Base-by-base conservation (phyloP, 2,113 vertebrate species). In the Rhinolophus ferrumequinum region DNA sequence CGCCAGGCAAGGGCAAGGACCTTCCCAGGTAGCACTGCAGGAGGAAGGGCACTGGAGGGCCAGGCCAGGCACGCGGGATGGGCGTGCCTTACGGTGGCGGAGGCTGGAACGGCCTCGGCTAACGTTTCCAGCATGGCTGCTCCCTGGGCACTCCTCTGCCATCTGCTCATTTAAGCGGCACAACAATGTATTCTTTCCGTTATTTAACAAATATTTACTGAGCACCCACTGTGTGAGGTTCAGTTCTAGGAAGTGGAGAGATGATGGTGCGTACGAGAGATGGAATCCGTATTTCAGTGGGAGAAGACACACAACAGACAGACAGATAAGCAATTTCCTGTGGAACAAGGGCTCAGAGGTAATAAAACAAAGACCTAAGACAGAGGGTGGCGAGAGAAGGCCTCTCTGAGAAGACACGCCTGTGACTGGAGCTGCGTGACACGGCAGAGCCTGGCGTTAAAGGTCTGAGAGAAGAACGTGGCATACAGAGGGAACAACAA, bases 1-100 rank as follows among this genome's bases (percentile, higher is more conserved):
- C 73, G 66, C 0, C 0, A 0, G 6, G 52, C 2, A 28, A 0
- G 0, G n/a, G 9, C 66, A 0, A 2, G n/a, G 47, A 12, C 47
- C 47, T 52, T 41, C 26, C 26, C 6, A 19, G 30, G 35, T 19
- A 24, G 15, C 54, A 73, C 1, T 6, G 44, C 38, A 69, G 7
- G 13, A 76, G 16, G 22, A 50, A 56, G 13, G 52, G 84, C 22
- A 16, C 30, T 16, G 54, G 24, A 44, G 28, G 84, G 30, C 82
- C 82, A 66, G 52, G 35, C 8, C 24, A 80, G 54, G 54, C 22
- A 44, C 41, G 5, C 47, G 24, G 72, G 4, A 3, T 73, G 26
- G 72, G 24, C 1, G 13, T 26, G 3, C 13, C 24, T 26, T 76
- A 38, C 9, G 1, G 5, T 44, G 47, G 47, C 9, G 8, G 33